phyloP scores from a whole-genome alignment of 2,888 invertebrate genomes.

The Apotomis turbidana region DNA sequence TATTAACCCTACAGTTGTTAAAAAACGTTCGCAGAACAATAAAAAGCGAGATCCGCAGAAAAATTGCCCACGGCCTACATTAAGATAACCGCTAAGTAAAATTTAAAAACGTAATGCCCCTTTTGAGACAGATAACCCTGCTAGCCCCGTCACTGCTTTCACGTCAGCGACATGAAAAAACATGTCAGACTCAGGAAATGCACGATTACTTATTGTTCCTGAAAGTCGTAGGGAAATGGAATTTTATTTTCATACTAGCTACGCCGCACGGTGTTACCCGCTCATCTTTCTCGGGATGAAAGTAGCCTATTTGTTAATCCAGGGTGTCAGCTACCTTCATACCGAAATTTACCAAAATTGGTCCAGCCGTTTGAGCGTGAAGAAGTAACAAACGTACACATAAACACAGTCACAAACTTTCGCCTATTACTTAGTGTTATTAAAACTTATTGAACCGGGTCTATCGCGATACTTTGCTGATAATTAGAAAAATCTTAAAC shows the following conservation, averaged over 20 bases:
- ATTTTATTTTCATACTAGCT: not conserved
- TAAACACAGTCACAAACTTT: too few relatives aligned
- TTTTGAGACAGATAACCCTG: constrained; percentile 23
- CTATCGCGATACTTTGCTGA: too few relatives aligned
- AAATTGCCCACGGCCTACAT: not conserved
- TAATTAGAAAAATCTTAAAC: too few relatives aligned
- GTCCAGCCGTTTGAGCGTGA: too few relatives aligned
- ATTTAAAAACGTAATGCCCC: constrained; percentile 3
- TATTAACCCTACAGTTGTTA: not conserved
- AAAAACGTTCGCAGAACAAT: constrained; percentile 10
- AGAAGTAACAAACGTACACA: too few relatives aligned
- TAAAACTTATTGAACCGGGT: too few relatives aligned
- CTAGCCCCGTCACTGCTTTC: constrained; percentile 2
- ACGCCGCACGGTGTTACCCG: not conserved
- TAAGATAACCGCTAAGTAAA: constrained; percentile 14
- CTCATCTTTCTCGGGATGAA: too few relatives aligned
- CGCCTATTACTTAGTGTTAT: too few relatives aligned
- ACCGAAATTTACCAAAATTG: too few relatives aligned
- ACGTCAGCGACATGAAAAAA: constrained; percentile 21
- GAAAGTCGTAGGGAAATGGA: not conserved
- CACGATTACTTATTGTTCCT: constrained; percentile 5
- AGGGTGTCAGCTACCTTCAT: too few relatives aligned
- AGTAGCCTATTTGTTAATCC: too few relatives aligned
- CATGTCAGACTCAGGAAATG: constrained; percentile 12
- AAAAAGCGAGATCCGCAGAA: not conserved